Evolutionary conservation across 2,797 vertebrate genomes (phyloP), one percentile per base, ranked within the genome.

Genomic region (Vespertilio murinus): DNA sequence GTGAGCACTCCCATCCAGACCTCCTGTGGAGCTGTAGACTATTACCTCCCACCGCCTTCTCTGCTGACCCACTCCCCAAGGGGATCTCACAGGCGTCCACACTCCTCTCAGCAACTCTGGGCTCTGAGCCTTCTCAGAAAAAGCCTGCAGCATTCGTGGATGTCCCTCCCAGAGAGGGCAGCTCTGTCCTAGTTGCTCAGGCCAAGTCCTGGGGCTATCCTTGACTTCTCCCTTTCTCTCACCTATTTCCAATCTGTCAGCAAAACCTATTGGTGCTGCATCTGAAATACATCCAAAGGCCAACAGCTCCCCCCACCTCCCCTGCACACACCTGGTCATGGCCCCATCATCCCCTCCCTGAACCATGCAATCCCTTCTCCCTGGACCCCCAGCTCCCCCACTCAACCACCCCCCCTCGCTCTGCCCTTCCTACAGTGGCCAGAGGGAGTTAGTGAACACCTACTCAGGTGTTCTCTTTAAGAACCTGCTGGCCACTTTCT

Each of bases 241-340:
- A 84, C 65, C 78, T 78, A 90, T 86, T 93, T 84, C 67, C 77
- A 90, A 90, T 71, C 93, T 91, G 86, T 93, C 91, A 85, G 88
- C 86, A 92, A 92, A 81, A 69, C 69, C 61, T 73, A 25, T 3
- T 84, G 64, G 75, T 0, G 2, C 22, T 70, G 33, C 49, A 52
- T 52, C 35, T 64, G n/a, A 88, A 91, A 71, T 64, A 28, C 30
- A 91, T 64, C 86, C 14, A 30, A 25, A 22, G 88, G 52, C 70
- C 6, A 17, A 75, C 17, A 5, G 30, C 47, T 86, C 49, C 64
- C 81, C 52, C 52, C 49, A n/a, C 52, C 30, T 4, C 23, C 25
- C 42, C 47, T 2, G 18, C 3, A 42, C 12, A 69, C 33, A 11
- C 40, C 74, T 45, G 56, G 42, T 35, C 65, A 70, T 0, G 8